Base-by-base conservation (phyloP, 2,888 invertebrate species). In the Quadroppia sp. region DNA sequence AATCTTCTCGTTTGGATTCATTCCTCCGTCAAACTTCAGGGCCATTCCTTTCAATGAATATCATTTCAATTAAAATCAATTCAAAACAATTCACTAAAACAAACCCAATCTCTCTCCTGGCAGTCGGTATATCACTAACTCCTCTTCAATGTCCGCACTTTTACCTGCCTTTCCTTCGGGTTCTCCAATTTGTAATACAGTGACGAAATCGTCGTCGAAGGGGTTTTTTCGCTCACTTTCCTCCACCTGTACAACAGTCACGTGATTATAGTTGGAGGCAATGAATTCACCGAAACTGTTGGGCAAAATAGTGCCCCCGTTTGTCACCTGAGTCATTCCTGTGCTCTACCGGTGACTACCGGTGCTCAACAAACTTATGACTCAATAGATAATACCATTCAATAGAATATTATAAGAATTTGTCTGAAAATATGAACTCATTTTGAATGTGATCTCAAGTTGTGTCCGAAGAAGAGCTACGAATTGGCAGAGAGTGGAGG, bases 11-110 rank as follows among this genome's bases (percentile, higher is more conserved):
- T 87, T 86, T 45, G 89, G 89, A 78, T 90, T 89, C 50, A 90
- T 90, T 17, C 93, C 93, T 56, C 94, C 94, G 83, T 94, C 94
- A 81, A 95, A 94, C 81, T 93, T 92, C 0, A 95, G 84, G 0
- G 94, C 94, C 80, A 95, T 90, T 1, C 95, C 95, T 64, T 64
- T 6, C n/a, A n/a, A 64, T 28, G 28, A 30, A 9, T 64, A 64
- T 36, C 6, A 9, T 20, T 3, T 36, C 2, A 28, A 32, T 6
- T 28, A 28, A 32, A 28, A 30, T n/a, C 13, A 56, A 56, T 3
- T 7, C 28, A 56, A 23, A 59, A 17, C 28, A 59, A 30, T 30
- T 30, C 1, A 11, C 15, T n/a, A 50, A 50, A n/a, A 20, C 23
- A 50, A 30, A 64, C 61, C 61, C 9, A 95, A 86, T 50, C 92